These are phyloP conservation scores for Episyrphus balteatus DNA, from an alignment of 1,140 invertebrate species.

Conservation along the genomic window DNA sequence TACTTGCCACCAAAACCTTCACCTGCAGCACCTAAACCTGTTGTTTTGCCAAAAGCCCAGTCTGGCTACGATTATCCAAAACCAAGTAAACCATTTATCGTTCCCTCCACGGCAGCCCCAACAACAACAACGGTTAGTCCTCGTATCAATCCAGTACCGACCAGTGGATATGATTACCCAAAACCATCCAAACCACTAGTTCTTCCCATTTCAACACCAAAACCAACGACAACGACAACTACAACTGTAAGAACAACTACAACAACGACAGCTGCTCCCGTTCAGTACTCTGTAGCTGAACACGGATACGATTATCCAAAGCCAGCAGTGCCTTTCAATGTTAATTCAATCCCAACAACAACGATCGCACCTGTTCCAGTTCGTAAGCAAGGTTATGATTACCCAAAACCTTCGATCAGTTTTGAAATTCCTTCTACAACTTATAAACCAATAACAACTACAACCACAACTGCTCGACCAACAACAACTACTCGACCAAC, in stretches of 20 bases:
- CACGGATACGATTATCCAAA: slow-evolving; percentile 23
- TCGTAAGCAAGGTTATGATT: no score
- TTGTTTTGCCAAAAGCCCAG: no score
- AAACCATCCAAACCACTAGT: no score
- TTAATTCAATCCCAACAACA: neutral
- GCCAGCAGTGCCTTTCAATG: neutral
- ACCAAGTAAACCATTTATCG: neutral
- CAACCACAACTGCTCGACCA: neutral
- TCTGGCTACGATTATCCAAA: neutral
- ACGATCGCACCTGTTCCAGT: neutral
- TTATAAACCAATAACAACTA: neutral
- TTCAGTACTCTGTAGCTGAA: no score
- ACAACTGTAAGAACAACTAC: slow-evolving; percentile 4
- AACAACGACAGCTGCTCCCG: slow-evolving; percentile 8
- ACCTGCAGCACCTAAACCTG: no score
- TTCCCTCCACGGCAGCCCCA: neutral
- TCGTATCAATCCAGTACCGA: neutral
- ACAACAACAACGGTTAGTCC: neutral
- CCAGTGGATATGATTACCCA: slow-evolving; percentile 1
- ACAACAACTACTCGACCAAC: neutral
- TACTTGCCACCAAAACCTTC: no score
- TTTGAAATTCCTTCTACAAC: no score
- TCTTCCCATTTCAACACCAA: no score
- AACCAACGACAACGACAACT: no score
- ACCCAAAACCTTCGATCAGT: no score